Conservation (phyloP, 2,888 invertebrate species). For the Apamea monoglypha region DNA sequence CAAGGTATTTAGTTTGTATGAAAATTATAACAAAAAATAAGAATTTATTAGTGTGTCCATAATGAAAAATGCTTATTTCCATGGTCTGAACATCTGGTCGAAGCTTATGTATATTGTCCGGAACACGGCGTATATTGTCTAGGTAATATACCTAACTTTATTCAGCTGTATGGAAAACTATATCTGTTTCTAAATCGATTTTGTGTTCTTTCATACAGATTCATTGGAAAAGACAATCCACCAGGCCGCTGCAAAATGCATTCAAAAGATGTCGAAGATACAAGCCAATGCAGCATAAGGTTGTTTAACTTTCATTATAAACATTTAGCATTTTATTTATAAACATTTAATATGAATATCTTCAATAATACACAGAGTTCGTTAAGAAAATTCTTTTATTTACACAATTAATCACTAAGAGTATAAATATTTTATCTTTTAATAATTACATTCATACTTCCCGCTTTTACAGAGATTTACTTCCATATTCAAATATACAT, state of each 20-base stretch:
- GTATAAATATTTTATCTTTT: slow-evolving; percentile 78
- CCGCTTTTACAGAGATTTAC: slow-evolving; percentile 47
- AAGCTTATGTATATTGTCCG: no score
- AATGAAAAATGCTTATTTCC: no score
- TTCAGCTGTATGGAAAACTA: no score
- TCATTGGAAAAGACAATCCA: slow-evolving; percentile 94
- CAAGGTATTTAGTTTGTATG: no score
- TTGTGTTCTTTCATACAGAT: slow-evolving; percentile 87
- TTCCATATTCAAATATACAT: slow-evolving; percentile 52
- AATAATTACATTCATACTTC: slow-evolving; percentile 62
- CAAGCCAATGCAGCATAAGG: slow-evolving; percentile 79
- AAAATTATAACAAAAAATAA: no score
- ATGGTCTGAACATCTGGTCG: no score
- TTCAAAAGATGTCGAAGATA: slow-evolving; percentile 90
- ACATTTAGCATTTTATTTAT: slow-evolving; percentile 2
- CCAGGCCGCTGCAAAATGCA: slow-evolving; percentile 93
- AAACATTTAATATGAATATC: slow-evolving; percentile 53
- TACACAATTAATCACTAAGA: slow-evolving; percentile 84
- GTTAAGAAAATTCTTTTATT: slow-evolving; percentile 83
- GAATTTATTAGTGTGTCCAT: no score
- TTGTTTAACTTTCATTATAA: not conserved
- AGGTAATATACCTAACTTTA: no score
- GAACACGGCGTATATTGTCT: no score
- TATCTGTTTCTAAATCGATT: no score
- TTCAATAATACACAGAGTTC: slow-evolving; percentile 63